Conservation (phyloP, 2,797 vertebrate species). For the Yasuhikotakia modesta region DNA sequence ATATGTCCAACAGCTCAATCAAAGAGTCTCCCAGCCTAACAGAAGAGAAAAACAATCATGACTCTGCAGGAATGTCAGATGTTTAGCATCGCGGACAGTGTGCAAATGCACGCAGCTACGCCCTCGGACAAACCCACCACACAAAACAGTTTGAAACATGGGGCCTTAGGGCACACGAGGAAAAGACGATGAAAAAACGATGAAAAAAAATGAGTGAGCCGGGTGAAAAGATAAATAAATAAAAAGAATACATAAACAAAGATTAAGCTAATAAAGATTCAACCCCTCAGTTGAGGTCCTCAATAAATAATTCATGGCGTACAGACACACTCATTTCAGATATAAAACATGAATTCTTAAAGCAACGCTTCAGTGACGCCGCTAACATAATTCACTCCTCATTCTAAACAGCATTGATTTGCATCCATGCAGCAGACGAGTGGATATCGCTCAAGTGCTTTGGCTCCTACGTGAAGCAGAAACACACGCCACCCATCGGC, state of each 20-base stretch:
- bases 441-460: conserved; percentile 53
- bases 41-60: conserved; percentile 23
- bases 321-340: conserved; percentile 75
- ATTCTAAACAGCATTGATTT: conserved; percentile 75
- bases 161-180: conserved; percentile 20
- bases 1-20: conserved; percentile 82
- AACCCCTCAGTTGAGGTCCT: conserved; percentile 76
- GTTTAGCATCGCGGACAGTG: not conserved
- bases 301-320: conserved; percentile 82
- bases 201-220: conserved; percentile 65
- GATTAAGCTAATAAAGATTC: conserved; percentile 83
- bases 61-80: not conserved
- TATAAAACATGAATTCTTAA: conserved; percentile 80
- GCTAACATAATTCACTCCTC: conserved; percentile 75
- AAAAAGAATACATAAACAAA: conserved; percentile 69
- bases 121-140: not conserved
- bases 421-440: conserved; percentile 66
- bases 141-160: conserved; percentile 46
- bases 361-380: conserved; percentile 73
- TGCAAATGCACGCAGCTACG: not conserved
- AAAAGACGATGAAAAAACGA: too few species aligned
- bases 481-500: not conserved
- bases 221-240: conserved; percentile 73
- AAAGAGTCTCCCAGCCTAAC: conserved; percentile 83
- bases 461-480: not conserved